A percentile compares a stretch with the other conserved stretches of the same genome.
phyloP scores from a whole-genome alignment of 2,113 vertebrate genomes.

The Chrysemys picta region DNA sequence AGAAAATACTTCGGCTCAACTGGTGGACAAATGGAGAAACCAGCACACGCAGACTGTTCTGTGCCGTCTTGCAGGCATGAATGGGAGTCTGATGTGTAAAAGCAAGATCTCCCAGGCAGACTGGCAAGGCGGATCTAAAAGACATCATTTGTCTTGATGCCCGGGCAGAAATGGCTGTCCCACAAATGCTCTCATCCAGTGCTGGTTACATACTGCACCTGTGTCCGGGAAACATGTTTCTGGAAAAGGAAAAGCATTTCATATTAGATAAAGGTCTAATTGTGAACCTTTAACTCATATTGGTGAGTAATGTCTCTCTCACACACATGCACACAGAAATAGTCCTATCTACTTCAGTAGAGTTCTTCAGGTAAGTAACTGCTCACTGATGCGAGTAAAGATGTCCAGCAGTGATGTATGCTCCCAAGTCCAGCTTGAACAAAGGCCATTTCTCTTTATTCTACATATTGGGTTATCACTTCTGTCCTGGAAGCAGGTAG shows the following conservation, averaged over 20 bases:
- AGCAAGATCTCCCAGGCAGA: background rate
- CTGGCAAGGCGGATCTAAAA: background rate
- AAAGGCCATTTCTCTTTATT: background rate
- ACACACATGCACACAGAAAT: too few species aligned
- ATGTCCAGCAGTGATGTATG: too few species aligned
- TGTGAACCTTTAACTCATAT: too few species aligned
- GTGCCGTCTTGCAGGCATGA: background rate
- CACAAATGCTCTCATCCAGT: accelerated
- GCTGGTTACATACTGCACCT: accelerated
- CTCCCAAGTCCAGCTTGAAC: too few species aligned
- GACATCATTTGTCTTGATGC: accelerated
- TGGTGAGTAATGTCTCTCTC: too few species aligned
- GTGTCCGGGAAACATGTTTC: background rate
- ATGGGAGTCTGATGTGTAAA: background rate
- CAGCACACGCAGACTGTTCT: background rate
- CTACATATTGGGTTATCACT: accelerated
- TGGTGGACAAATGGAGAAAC: background rate
- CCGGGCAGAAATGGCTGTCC: background rate
- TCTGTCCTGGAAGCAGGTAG: accelerated
- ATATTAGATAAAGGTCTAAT: background rate
- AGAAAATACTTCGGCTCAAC: background rate
- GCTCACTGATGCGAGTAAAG: too few species aligned
- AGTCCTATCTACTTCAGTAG: too few species aligned
- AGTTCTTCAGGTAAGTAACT: too few species aligned
- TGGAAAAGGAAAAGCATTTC: background rate